These are phyloP conservation scores for Trichoplax adhaerens DNA, from an alignment of 37 sponge, comb jelly and placozoan species.

Conservation along the genomic window DNA sequence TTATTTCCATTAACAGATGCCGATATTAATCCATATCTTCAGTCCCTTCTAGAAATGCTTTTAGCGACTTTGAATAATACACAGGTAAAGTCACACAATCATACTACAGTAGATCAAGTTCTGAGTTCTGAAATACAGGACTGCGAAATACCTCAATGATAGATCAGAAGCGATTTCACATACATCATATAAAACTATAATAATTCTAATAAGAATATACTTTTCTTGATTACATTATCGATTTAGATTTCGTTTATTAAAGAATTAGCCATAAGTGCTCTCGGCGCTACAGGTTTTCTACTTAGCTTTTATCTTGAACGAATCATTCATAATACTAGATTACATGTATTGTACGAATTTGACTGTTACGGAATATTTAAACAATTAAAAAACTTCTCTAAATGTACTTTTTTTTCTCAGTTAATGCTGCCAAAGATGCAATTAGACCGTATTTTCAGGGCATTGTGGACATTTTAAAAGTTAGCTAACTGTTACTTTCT, in stretches of 20 bases:
- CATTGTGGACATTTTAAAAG: conserved; percentile 39
- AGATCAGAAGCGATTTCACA: too few species aligned
- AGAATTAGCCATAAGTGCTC: conserved; percentile 70
- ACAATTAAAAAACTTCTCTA: background rate
- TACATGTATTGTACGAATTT: too few species aligned
- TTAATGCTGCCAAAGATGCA: conserved; percentile 53
- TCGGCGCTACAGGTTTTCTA: conserved; percentile 57
- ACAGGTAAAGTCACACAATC: background rate
- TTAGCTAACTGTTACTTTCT: background rate
- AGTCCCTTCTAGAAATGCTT: conserved; percentile 11
- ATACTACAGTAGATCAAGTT: background rate
- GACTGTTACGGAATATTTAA: too few species aligned
- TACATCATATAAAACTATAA: too few species aligned
- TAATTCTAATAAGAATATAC: too few species aligned
- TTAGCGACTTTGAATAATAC: conserved; percentile 8
- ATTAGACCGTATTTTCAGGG: conserved; percentile 58
- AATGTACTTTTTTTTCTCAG: conserved; percentile 16
- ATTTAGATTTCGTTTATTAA: background rate
- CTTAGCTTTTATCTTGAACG: too few species aligned
- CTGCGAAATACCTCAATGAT: too few species aligned
- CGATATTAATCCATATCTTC: conserved; percentile 19
- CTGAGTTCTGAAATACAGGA: background rate
- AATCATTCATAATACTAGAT: too few species aligned
- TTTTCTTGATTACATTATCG: background rate
- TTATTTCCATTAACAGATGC: too few species aligned